Percentiles rank a stretch among this genome's conserved stretches.
Conservation (phyloP, 1,140 invertebrate species). For the Psix sp. region DNA sequence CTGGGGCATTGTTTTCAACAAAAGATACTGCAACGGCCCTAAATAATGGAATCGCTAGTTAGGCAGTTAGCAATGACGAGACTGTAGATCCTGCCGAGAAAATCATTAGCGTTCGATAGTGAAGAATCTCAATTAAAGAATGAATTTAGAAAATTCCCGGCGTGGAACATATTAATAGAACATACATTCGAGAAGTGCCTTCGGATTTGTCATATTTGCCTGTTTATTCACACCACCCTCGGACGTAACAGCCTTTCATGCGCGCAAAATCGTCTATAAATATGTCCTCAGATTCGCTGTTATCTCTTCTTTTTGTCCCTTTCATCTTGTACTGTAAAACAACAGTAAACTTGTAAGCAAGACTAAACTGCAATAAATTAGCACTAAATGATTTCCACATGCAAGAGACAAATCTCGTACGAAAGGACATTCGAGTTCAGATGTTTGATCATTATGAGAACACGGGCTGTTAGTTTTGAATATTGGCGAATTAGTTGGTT, state of each 20-base stretch:
- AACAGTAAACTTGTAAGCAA: constrained; percentile 44
- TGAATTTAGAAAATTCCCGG: constrained; percentile 4
- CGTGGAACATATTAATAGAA: constrained; percentile 34
- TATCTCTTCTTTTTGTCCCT: constrained; percentile 23
- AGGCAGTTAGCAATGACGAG: no score
- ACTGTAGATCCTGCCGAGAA: constrained; percentile 4
- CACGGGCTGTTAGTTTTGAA: constrained; percentile 21
- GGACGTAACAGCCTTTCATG: constrained; percentile 29
- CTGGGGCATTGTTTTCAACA: constrained; percentile 33
- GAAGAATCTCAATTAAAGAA: neutral
- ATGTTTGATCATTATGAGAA: constrained; percentile 40
- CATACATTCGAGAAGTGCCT: neutral
- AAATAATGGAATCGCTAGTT: constrained; percentile 36
- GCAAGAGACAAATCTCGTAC: constrained; percentile 36
- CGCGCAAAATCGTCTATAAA: constrained; percentile 42
- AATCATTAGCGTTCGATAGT: neutral
- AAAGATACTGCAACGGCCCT: constrained; percentile 31
- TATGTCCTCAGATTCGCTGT: constrained; percentile 25
- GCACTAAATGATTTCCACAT: constrained; percentile 38
- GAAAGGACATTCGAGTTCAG: constrained; percentile 14
- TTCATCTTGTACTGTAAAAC: constrained; percentile 37
- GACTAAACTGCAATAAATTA: constrained; percentile 37
- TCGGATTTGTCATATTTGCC: constrained; percentile 35
- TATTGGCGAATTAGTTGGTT: constrained; percentile 40
- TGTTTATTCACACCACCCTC: constrained; percentile 23